Evolutionary conservation across 2,797 vertebrate genomes (phyloP), one percentile per base, ranked within the genome.

Genomic region (Sternotherus odoratus): DNA sequence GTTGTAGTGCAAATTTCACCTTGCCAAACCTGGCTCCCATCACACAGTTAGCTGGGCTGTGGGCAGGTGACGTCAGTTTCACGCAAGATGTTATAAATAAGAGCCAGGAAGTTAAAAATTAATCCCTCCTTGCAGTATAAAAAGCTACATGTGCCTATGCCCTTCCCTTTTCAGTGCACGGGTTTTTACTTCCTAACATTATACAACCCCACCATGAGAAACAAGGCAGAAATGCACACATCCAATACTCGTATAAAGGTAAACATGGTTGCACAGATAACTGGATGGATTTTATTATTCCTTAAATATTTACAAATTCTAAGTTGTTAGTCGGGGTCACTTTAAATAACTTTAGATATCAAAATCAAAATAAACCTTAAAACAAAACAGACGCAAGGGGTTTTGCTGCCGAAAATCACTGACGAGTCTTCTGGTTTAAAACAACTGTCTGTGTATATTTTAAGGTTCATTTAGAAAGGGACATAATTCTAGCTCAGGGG

Each of bases 81-180:
- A 66, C 30, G 4, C 21, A 66, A 12, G 79, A 77, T 49, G 36
- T 28, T 28, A 4, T 2, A 53, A 87, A 63, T 46, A 86, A 84
- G 86, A 43, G 87, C 7, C 11, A 85, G 6, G 43, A 82, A 86
- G 92, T 87, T 95, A 93, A 92, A 90, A 93, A 82, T 89, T 30
- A 95, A 46, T 63, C 69, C 91, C 85, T 2, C 9, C 63, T 85
- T 5, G 82, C 83, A 93, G 91, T 60, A 60, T 60, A 60, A 60
- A 60, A 94, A 89, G 82, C 82, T 79, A 83, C 90, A 54, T 54
- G 63, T 3, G 0, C 82, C 83, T 89, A 93, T 85, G 90, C 82
- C 87, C 90, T 33, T 77, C 2, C 50, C 9, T 78, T 51, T 39
- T 54, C 57, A 69, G 84, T 78, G 46, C 80, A 80, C 15, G 17